phyloP scores from a whole-genome alignment of 2,888 invertebrate genomes.

The Archips xylosteana region DNA sequence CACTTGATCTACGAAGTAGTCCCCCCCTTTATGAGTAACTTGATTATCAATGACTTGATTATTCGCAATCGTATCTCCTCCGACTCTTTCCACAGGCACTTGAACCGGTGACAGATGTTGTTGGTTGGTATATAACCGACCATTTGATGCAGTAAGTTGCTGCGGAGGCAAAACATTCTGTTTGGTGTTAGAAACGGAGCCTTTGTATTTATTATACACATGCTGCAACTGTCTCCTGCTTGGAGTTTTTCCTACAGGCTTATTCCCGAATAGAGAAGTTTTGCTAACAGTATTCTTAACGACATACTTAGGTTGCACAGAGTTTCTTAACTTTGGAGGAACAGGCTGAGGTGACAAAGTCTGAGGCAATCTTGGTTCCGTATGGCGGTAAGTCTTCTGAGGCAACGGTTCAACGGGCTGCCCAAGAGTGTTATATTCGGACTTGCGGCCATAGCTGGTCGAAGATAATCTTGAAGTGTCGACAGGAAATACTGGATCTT shows the following conservation, averaged over 20 bases:
- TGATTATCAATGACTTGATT: conserved; percentile 50
- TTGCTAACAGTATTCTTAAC: conserved; percentile 75
- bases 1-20: conserved; percentile 52
- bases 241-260: conserved; percentile 58
- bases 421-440: conserved; percentile 72
- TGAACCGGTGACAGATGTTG: conserved; percentile 46
- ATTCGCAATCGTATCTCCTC: conserved; percentile 66
- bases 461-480: conserved; percentile 54
- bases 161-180: conserved; percentile 62
- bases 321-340: conserved; percentile 46
- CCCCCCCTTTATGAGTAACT: conserved; percentile 48
- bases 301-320: conserved; percentile 53
- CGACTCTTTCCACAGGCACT: conserved; percentile 65
- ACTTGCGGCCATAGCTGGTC: conserved; percentile 45
- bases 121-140: conserved; percentile 57
- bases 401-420: conserved; percentile 73
- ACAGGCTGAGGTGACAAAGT: conserved; percentile 67
- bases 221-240: conserved; percentile 73
- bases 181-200: conserved; percentile 72
- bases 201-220: conserved; percentile 75
- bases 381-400: conserved; percentile 55
- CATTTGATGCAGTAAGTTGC: conserved; percentile 62
- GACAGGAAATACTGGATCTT: conserved; percentile 69
- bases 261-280: conserved; percentile 67
- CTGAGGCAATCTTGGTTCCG: conserved; percentile 62